Base-by-base conservation (phyloP, 64 coral and sea anemone genomes). In the Stichodactyla mertensii region DNA sequence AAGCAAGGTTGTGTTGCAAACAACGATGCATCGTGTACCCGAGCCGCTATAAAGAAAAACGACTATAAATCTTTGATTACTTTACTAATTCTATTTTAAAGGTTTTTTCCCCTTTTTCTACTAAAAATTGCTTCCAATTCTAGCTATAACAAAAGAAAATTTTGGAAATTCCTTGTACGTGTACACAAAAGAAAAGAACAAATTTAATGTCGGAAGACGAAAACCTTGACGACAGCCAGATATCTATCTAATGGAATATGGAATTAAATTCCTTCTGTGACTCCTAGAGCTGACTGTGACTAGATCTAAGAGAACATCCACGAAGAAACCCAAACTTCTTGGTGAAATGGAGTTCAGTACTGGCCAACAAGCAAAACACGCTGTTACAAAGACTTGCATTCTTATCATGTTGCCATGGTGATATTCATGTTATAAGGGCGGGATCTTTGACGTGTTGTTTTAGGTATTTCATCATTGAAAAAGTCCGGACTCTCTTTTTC, bases 381-480 rank as follows among this genome's bases (percentile, higher is more conserved):
- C 14, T 9, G 14, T 58, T 10, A 23, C 19, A 66, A 18, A 66
- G 19, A 28, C 69, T 27, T 13, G 2, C 10, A 31, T 31, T 10
- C 27, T 31, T 0, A 9, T 6, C 56, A 58, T 11, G 69, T 74
- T 31, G 26, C 10, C 69, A 74, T 27, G 24, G 69, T 55, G 52
- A 82, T 27, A 59, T 15, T 86, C 23, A 86, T 51, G 19, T 55
- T 57, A 85, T 84, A 24, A 87, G 20, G 51, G 78, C 54, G 15
- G 93, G 96, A 2, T 94, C 88, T 64, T 85, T 90, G 26, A 98
- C 83, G 59, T 98, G 96, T 20, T 78, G 87, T 10, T 86, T 92
- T 11, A 98, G 91, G 78, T 98, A 92, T 57, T 95, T 98, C 96
- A 98, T 92, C 96, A 98, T 98, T 10, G 84, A 77, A 84, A 98